Evolutionary conservation across 2,888 invertebrate species (phyloP).

Genomic region (Auanema sp.): DNA sequence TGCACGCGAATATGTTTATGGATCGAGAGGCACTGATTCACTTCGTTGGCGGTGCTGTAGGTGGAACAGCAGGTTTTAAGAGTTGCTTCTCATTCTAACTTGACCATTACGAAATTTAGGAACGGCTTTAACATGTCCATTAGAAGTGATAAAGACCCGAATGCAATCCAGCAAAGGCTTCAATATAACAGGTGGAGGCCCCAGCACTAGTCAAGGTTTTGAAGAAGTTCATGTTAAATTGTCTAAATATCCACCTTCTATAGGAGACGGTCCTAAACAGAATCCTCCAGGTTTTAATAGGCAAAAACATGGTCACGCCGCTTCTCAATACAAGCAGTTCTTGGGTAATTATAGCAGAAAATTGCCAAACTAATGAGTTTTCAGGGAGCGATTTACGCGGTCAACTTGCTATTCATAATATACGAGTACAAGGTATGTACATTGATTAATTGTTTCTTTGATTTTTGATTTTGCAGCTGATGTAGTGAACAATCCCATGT

Average conservation of each 20-base stretch:
- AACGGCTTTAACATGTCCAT: conserved; percentile 60
- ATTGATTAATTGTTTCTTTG: conserved; percentile 3
- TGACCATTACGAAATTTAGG: conserved; percentile 19
- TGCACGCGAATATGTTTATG: conserved; percentile 65
- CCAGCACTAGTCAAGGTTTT: conserved; percentile 36
- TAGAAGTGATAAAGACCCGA: conserved; percentile 61
- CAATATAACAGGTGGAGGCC: conserved; percentile 21
- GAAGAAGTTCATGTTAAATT: not conserved
- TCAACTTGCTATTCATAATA: conserved; percentile 7
- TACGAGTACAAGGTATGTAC: not conserved
- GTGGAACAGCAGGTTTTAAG: conserved; percentile 57
- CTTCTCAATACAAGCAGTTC: conserved; percentile 1
- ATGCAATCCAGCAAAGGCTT: conserved; percentile 53
- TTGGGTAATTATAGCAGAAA: conserved; percentile 9
- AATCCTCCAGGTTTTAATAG: conserved; percentile 16
- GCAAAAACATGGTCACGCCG: not conserved
- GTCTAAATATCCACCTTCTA: not conserved
- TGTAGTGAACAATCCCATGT: too few species aligned
- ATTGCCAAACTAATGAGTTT: not conserved
- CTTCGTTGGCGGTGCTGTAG: conserved; percentile 61
- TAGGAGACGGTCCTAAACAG: conserved; percentile 3
- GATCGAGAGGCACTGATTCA: conserved; percentile 60
- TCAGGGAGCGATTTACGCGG: conserved; percentile 10
- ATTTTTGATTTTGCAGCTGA: too few species aligned
- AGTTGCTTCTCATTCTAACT: not conserved